phyloP scores from a whole-genome alignment of 2,888 invertebrate species.

The Esperia sulphurella region DNA sequence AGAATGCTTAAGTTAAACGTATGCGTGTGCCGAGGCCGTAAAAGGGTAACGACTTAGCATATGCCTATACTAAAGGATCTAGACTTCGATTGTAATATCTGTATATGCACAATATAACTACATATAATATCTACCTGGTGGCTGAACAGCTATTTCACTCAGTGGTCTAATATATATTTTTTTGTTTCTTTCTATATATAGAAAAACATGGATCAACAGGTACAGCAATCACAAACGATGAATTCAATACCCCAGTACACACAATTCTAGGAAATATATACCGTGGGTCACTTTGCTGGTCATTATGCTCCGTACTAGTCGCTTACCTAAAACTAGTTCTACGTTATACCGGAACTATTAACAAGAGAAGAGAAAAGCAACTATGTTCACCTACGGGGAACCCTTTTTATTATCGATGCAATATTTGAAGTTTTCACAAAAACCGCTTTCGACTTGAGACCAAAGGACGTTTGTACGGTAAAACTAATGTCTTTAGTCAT shows the following conservation, averaged over 20 bases:
- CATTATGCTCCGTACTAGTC: slow-evolving; percentile 3
- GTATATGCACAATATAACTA: too few relatives aligned
- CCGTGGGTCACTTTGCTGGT: slow-evolving; percentile 5
- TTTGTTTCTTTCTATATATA: too few relatives aligned
- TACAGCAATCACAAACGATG: too few relatives aligned
- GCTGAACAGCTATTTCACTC: too few relatives aligned
- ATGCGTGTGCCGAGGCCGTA: too few relatives aligned
- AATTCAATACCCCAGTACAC: neutral
- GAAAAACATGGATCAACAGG: too few relatives aligned
- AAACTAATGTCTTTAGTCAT: neutral
- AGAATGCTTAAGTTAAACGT: too few relatives aligned
- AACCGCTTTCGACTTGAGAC: neutral
- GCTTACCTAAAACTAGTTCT: slow-evolving; percentile 5
- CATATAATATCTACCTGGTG: too few relatives aligned
- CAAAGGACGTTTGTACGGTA: neutral
- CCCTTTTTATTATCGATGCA: neutral
- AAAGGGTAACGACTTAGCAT: too few relatives aligned
- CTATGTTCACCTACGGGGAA: neutral
- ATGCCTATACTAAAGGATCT: too few relatives aligned
- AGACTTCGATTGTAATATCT: too few relatives aligned
- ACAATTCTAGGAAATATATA: neutral
- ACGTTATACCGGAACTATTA: neutral
- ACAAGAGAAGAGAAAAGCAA: slow-evolving; percentile 7
- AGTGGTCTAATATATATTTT: too few relatives aligned
- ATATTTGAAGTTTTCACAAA: neutral